Base-by-base conservation (phyloP, 2,113 vertebrate genomes). In the Pomatostomus ruficeps region DNA sequence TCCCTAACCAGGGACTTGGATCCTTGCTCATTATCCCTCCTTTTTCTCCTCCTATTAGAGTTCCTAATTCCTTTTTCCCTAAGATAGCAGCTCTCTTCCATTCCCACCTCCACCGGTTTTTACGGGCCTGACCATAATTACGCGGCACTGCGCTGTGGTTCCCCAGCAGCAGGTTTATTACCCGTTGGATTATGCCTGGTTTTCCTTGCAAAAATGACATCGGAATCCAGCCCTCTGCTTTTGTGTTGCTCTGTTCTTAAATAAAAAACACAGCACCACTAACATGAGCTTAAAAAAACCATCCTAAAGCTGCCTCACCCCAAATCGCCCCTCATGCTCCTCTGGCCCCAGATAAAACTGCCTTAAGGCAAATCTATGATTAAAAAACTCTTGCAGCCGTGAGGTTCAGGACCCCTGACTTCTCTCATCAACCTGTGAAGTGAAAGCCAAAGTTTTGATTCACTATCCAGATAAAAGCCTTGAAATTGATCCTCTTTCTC, bases 261-360 rank as follows among this genome's bases (percentile, higher is more conserved):
- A 71, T 31, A 52, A 35, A 71, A 93, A 62, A 11, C 7, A 1
- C 1, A 4, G 5, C 40, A 61, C 35, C 4, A 1, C 23, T 15
- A 26, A 18, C 11, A 11, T 18, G 51, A 58, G 22, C 11, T 90
- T 73, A 61, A 58, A n/a, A 54, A 93, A 80, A 7, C 6, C 42
- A 19, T 45, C 1, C 0, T 14, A 42, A 75, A 19, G 23, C 55
- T 29, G 6, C 45, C n/a, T 91, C 26, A 57, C 43, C 36, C 45
- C 36, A 43, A 36, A 45, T 7, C 0, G 0, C 14, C 57, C 33
- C 57, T 90, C 83, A 25, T 0, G 1, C 19, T 42, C 36, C 20
- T 46, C 35, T 79, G 36, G 14, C 31, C 91, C 58, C 36, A 65
- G 28, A 18, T 21, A 88, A 88, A 88, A 14, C 31, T 52, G 72